Evolutionary conservation across 1,140 invertebrate genomes (phyloP).

Genomic region (Hyphantria cunea): DNA sequence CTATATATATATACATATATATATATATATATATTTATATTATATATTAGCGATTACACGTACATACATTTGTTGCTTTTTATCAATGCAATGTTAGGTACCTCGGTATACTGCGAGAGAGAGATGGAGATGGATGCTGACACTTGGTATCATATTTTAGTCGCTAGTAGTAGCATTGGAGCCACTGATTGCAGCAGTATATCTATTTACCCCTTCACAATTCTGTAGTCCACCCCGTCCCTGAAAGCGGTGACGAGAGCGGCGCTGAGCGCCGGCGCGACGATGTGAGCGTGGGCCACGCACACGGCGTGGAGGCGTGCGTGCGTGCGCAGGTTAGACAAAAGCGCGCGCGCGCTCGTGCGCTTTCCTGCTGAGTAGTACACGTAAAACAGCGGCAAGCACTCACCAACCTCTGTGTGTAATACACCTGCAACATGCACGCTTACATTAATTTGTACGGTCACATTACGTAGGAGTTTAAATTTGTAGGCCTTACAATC

Average conservation of each 20-base stretch:
- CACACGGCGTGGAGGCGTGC: constrained; percentile 7
- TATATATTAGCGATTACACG: too few species aligned
- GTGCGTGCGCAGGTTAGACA: background rate
- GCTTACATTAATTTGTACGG: background rate
- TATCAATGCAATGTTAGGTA: too few species aligned
- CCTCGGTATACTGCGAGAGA: background rate
- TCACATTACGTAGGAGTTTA: too few species aligned
- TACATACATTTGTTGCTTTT: too few species aligned
- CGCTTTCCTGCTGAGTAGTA: constrained; percentile 5
- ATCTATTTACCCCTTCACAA: constrained; percentile 34
- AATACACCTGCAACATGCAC: constrained; percentile 6
- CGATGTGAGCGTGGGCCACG: constrained; percentile 33
- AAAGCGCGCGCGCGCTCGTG: background rate
- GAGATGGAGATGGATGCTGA: too few species aligned
- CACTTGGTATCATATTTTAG: too few species aligned
- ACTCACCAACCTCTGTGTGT: constrained; percentile 5
- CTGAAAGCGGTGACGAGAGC: constrained; percentile 24
- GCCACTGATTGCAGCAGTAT: too few species aligned
- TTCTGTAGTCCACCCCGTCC: constrained; percentile 26
- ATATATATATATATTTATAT: too few species aligned
- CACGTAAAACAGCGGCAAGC: constrained; percentile 9
- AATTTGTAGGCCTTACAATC: too few species aligned
- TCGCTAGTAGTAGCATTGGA: too few species aligned
- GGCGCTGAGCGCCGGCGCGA: constrained; percentile 32
- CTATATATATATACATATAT: too few species aligned